Conservation (phyloP, 1,140 invertebrate species). For the Papilio polyxenes region DNA sequence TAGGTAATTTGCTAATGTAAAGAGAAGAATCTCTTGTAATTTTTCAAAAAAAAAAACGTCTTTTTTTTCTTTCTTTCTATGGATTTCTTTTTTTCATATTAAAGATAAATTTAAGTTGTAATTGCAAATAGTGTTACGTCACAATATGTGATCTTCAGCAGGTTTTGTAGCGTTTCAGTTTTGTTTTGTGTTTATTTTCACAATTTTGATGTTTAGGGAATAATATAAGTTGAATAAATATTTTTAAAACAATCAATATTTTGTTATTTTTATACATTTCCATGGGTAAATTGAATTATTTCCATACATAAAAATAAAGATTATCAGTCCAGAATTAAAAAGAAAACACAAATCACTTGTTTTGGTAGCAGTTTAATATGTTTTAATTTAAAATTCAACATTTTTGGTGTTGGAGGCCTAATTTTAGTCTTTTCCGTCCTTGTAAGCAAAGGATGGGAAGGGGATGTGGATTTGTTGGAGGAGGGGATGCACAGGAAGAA, state of each 20-base stretch:
- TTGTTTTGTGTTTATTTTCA: constrained; percentile 9
- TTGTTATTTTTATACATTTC: neutral
- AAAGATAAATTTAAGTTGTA: neutral
- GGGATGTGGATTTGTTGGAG: no score
- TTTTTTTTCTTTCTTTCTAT: constrained; percentile 15
- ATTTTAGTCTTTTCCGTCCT: no score
- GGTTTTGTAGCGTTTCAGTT: neutral
- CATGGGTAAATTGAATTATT: no score
- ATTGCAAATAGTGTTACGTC: constrained; percentile 23
- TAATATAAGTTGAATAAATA: constrained; percentile 26
- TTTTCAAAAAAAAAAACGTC: neutral
- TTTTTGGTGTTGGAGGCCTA: no score
- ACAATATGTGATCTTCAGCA: constrained; percentile 17
- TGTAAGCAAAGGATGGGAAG: no score
- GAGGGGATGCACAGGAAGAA: no score
- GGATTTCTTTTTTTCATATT: neutral
- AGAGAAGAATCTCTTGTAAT: neutral
- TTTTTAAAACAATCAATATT: neutral
- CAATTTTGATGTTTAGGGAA: constrained; percentile 21
- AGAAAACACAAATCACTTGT: no score
- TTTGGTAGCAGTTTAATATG: no score
- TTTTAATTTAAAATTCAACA: no score
- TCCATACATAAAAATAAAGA: no score
- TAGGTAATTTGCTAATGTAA: neutral
- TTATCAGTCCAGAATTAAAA: no score